Evolutionary conservation across 2,888 invertebrate genomes (phyloP).

Genomic region (Drosophila flavopinicola): DNA sequence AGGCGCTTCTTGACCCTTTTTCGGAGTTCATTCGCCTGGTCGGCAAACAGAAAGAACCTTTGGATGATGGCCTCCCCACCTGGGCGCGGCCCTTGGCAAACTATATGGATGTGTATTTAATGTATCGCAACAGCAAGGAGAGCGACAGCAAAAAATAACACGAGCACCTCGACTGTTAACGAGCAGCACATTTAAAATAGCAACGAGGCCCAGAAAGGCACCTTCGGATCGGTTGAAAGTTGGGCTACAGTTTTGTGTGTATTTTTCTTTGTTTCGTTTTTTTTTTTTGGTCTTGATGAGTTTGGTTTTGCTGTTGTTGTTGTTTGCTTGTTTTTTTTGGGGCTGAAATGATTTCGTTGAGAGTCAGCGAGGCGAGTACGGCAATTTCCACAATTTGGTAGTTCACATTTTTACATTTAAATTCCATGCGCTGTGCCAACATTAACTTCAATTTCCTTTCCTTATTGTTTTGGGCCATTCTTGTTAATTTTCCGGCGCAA

Average conservation of each 20-base stretch:
- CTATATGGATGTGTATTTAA: conserved; percentile 58
- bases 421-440: conserved; percentile 55
- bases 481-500: conserved; percentile 18
- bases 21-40: conserved; percentile 61
- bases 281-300: conserved; percentile 9
- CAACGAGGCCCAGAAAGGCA: conserved; percentile 24
- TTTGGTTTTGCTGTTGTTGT: conserved; percentile 4
- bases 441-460: conserved; percentile 54
- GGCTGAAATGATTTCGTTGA: conserved; percentile 21
- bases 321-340: conserved; percentile 10
- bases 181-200: conserved; percentile 54
- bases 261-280: conserved; percentile 11
- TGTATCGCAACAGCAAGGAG: conserved; percentile 41
- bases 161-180: conserved; percentile 46
- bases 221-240: conserved; percentile 34
- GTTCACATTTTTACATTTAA: conserved; percentile 58
- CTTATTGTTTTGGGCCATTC: conserved; percentile 33
- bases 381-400: conserved; percentile 47
- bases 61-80: conserved; percentile 23
- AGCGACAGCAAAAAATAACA: conserved; percentile 7
- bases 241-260: conserved; percentile 14
- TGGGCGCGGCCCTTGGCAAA: conserved; percentile 43
- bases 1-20: conserved; percentile 56
- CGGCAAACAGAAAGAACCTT: conserved; percentile 37
- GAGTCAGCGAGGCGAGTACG: conserved; percentile 36